phyloP scores from a whole-genome alignment of 2,113 vertebrate genomes.

The Ardeotis arabs region DNA sequence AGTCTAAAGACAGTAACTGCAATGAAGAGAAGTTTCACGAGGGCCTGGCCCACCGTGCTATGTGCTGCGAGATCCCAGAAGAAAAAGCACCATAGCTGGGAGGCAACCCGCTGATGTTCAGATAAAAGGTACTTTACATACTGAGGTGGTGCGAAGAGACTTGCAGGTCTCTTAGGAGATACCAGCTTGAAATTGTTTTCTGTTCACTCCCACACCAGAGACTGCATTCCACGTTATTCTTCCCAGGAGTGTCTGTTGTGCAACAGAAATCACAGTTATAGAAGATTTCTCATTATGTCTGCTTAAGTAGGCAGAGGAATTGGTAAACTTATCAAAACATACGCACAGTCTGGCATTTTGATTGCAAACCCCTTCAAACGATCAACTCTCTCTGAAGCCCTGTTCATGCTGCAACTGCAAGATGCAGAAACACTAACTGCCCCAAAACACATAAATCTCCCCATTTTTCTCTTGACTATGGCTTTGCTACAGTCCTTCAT shows the following conservation, averaged over 20 bases:
- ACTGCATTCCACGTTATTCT: not conserved
- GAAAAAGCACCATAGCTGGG: not conserved
- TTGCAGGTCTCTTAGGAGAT: not conserved
- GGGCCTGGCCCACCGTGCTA: not conserved
- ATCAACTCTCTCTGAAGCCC: not conserved
- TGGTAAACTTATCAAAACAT: not conserved
- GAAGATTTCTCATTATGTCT: not conserved
- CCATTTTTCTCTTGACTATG: not conserved
- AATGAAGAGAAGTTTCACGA: not conserved
- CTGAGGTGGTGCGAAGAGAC: not conserved
- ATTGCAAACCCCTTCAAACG: not conserved
- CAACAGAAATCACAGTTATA: not conserved
- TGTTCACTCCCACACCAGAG: not conserved
- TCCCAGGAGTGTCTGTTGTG: not conserved
- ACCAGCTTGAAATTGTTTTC: not conserved
- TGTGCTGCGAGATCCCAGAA: not conserved
- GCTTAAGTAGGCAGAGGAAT: conserved; percentile 15
- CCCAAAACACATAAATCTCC: not conserved
- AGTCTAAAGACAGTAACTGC: not conserved
- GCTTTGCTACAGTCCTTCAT: not conserved
- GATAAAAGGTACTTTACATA: not conserved
- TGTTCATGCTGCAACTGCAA: not conserved
- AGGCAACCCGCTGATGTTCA: not conserved
- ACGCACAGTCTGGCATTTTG: not conserved
- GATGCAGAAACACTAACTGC: not conserved